A percentile compares a stretch with the other conserved stretches of the same genome.
Conservation (phyloP, 2,113 vertebrate genomes). For the Anolis carolinensis region DNA sequence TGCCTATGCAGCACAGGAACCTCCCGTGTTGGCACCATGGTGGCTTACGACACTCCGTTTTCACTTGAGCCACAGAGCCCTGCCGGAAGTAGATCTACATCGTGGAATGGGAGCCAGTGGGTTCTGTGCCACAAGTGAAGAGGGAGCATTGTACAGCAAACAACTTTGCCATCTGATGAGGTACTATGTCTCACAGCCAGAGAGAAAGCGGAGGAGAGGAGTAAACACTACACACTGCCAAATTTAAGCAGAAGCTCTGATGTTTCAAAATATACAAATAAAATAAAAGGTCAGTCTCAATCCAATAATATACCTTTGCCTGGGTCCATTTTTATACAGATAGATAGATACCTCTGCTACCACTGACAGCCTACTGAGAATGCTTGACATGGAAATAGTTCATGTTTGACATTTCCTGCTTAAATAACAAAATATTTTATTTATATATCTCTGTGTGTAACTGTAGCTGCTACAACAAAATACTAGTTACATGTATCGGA, state of each 20-base stretch:
- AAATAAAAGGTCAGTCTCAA: neutral
- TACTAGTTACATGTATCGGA: neutral
- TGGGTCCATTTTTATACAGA: neutral
- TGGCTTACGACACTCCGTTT: too few relatives aligned
- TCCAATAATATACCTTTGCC: neutral
- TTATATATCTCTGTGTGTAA: neutral
- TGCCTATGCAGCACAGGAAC: too few relatives aligned
- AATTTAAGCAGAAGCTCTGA: neutral
- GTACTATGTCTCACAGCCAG: too few relatives aligned
- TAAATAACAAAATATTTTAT: neutral
- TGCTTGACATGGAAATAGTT: too few relatives aligned
- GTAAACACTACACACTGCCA: neutral
- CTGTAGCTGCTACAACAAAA: neutral
- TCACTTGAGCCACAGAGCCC: too few relatives aligned
- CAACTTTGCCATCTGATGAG: too few relatives aligned
- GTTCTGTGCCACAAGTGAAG: too few relatives aligned
- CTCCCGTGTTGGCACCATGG: too few relatives aligned
- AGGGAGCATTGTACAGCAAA: too few relatives aligned
- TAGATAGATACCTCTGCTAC: neutral
- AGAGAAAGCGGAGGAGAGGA: neutral
- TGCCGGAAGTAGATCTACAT: too few relatives aligned
- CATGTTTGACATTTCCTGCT: neutral
- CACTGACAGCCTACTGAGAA: too few relatives aligned
- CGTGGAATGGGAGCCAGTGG: too few relatives aligned
- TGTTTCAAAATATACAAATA: neutral